These are phyloP conservation scores for Callorhinus ursinus DNA, from an alignment of 2,113 vertebrate genomes.

Conservation along the genomic window DNA sequence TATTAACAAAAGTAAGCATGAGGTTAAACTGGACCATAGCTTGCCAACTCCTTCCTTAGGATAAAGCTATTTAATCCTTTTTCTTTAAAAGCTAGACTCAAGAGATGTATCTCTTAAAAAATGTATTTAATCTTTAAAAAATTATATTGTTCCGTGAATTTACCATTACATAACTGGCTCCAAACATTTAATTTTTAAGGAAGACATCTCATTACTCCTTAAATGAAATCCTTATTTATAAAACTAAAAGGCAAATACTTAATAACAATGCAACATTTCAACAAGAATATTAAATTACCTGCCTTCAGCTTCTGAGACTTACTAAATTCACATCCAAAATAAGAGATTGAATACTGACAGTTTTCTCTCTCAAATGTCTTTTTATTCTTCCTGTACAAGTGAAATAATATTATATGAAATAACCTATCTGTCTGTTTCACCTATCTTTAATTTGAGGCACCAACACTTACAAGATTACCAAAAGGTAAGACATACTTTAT, in stretches of 20 bases:
- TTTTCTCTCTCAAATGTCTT: background rate
- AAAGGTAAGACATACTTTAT: background rate
- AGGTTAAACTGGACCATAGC: background rate
- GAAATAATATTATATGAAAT: slow-evolving; percentile 20
- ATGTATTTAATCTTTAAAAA: background rate
- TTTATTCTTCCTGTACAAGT: background rate
- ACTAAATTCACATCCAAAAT: slow-evolving; percentile 13
- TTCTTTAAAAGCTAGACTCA: slow-evolving; percentile 31
- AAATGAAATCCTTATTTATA: slow-evolving; percentile 17
- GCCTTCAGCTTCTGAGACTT: background rate
- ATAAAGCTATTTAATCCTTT: slow-evolving; percentile 1
- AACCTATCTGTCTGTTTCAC: background rate
- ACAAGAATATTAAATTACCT: slow-evolving; percentile 12
- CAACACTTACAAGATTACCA: slow-evolving; percentile 24
- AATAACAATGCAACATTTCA: slow-evolving; percentile 33
- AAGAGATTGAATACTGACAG: background rate
- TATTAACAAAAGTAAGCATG: slow-evolving; percentile 9
- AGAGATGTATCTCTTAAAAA: background rate
- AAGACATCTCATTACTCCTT: background rate
- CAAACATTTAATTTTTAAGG: slow-evolving; percentile 45
- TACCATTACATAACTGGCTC: background rate
- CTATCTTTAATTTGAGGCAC: slow-evolving; percentile 17
- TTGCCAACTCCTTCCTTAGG: background rate
- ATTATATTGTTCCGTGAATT: background rate
- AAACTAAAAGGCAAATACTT: slow-evolving; percentile 9